Percentiles rank a stretch among this genome's conserved stretches.
These are phyloP conservation scores for Drosophila ambigua DNA, from an alignment of 1,140 invertebrate species.

Conservation along the genomic window DNA sequence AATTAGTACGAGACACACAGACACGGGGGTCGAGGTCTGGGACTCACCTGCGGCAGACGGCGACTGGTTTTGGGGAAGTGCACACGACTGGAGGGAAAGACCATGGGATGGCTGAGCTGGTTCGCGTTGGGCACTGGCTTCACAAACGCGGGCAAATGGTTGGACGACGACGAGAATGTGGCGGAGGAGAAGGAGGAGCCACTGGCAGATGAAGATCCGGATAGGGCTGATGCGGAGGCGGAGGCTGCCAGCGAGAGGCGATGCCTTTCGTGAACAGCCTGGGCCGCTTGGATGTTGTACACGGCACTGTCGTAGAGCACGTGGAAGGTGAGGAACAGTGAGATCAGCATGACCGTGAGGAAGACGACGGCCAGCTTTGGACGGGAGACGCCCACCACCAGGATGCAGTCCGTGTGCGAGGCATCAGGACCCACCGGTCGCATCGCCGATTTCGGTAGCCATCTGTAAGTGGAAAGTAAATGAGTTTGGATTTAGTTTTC, in stretches of 20 bases:
- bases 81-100: constrained; percentile 84
- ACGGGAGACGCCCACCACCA: constrained; percentile 90
- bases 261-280: constrained; percentile 76
- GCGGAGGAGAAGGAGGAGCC: constrained; percentile 15
- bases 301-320: constrained; percentile 92
- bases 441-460: constrained; percentile 90
- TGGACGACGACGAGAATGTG: constrained; percentile 21
- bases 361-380: constrained; percentile 91
- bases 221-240: constrained; percentile 5
- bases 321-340: constrained; percentile 91
- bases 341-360: constrained; percentile 90
- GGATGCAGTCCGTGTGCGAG: constrained; percentile 88
- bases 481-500: constrained; percentile 18
- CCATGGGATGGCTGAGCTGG: constrained; percentile 82
- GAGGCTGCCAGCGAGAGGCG: constrained; percentile 66
- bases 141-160: constrained; percentile 70
- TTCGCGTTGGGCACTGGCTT: constrained; percentile 71
- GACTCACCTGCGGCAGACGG: constrained; percentile 85
- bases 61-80: constrained; percentile 85
- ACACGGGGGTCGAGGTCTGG: background rate
- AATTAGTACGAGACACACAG: constrained; percentile 50
- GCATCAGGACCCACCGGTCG: constrained; percentile 90
- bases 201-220: background rate
- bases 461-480: constrained; percentile 85
- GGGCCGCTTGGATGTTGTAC: constrained; percentile 87